Conservation (phyloP, 2,888 invertebrate species). For the Lepetodrilus schrolli region DNA sequence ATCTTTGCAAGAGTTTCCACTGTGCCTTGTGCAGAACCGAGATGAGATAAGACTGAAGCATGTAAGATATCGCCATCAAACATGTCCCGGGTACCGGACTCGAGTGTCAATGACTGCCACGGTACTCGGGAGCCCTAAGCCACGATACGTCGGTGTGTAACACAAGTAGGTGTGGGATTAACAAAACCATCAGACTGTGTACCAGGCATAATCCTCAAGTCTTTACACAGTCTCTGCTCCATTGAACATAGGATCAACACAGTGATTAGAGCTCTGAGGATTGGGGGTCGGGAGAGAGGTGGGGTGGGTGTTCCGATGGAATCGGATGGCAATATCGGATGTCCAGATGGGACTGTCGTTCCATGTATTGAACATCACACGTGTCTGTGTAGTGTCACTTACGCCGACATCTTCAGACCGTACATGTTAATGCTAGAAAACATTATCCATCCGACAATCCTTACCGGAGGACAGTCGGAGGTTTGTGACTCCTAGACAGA, state of each 20-base stretch:
- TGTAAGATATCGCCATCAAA: neutral
- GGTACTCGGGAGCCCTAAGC: neutral
- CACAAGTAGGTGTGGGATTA: neutral
- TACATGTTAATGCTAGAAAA: neutral
- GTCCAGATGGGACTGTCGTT: neutral
- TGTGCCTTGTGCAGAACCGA: neutral
- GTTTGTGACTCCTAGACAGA: neutral
- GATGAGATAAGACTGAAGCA: neutral
- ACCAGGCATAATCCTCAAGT: neutral
- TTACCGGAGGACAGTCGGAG: neutral
- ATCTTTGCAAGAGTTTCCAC: slow-evolving; percentile 5
- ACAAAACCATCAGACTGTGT: slow-evolving; percentile 10
- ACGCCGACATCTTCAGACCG: neutral
- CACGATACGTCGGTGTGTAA: neutral
- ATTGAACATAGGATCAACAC: neutral
- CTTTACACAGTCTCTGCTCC: neutral
- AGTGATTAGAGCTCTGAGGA: too few relatives aligned
- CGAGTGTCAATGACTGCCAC: neutral
- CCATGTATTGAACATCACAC: neutral
- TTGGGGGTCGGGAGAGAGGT: neutral
- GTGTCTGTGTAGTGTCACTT: neutral
- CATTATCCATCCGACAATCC: neutral
- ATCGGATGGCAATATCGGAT: neutral
- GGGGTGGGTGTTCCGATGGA: neutral
- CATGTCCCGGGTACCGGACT: neutral